Conservation (phyloP, 2,113 vertebrate species). For the Gila orcuttii region DNA sequence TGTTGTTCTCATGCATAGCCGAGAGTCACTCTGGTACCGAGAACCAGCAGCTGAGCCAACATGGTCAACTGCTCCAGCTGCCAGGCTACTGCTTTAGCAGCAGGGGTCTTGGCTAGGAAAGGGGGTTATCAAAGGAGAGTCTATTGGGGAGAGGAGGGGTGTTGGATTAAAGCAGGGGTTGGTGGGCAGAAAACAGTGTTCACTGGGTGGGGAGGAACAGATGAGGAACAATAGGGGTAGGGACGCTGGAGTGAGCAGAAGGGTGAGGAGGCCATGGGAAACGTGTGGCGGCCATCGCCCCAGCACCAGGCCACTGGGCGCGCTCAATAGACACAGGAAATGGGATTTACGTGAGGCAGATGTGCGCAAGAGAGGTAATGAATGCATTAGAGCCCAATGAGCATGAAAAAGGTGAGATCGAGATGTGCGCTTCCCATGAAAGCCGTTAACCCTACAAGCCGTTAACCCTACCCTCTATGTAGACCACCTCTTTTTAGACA, state of each 20-base stretch:
- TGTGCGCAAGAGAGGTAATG: conserved; percentile 55
- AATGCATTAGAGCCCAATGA: conserved; percentile 54
- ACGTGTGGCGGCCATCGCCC: conserved; percentile 46
- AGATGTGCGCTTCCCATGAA: conserved; percentile 39
- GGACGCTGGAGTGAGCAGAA: conserved; percentile 50
- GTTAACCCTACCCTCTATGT: conserved; percentile 27
- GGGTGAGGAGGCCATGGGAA: conserved; percentile 59
- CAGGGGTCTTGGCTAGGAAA: conserved; percentile 43
- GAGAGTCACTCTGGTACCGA: conserved; percentile 20
- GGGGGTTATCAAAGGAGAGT: conserved; percentile 58
- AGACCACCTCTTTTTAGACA: conserved; percentile 17
- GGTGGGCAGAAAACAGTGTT: conserved; percentile 49
- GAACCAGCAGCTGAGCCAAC: conserved; percentile 56
- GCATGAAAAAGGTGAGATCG: conserved; percentile 34
- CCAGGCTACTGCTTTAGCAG: conserved; percentile 56
- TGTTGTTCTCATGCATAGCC: conserved; percentile 36
- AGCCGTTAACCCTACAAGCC: conserved; percentile 14
- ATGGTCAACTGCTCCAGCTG: conserved; percentile 59
- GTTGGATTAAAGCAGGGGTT: conserved; percentile 53
- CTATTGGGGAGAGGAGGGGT: conserved; percentile 42
- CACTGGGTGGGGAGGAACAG: conserved; percentile 52
- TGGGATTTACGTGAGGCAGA: conserved; percentile 58
- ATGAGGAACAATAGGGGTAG: conserved; percentile 56
- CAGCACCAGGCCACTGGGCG: conserved; percentile 47
- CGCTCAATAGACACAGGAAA: conserved; percentile 56